Percentiles rank a stretch among this genome's conserved stretches.
Conservation (phyloP, 2,797 vertebrate genomes). For the Syndactyla subalaris region DNA sequence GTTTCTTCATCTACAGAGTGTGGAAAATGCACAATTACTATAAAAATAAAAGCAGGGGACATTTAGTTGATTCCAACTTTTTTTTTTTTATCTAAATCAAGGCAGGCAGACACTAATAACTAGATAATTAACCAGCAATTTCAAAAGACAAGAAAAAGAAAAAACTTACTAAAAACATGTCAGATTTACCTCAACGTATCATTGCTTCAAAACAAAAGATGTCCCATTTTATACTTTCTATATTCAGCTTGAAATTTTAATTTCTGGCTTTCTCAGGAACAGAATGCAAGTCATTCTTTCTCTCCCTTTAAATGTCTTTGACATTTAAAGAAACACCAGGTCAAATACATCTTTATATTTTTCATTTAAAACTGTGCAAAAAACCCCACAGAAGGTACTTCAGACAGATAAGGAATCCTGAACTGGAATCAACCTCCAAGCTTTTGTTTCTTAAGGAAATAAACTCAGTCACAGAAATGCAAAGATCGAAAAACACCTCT, state of each 20-base stretch:
- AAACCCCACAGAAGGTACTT: background rate
- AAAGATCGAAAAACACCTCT: background rate
- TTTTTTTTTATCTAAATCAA: background rate
- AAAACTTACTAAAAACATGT: background rate
- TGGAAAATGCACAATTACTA: background rate
- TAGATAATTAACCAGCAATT: background rate
- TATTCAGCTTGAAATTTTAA: background rate
- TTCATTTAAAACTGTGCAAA: background rate
- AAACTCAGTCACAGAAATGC: background rate
- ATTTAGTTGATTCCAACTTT: background rate
- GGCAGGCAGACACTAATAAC: background rate
- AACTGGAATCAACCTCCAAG: background rate
- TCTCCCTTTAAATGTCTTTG: background rate
- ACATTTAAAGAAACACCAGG: background rate
- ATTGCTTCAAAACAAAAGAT: background rate
- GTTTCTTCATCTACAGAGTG: background rate
- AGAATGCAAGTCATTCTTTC: background rate
- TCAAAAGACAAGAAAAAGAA: background rate
- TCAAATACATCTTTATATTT: background rate
- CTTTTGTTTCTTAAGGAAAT: background rate
- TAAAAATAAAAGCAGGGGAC: background rate
- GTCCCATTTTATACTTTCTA: background rate
- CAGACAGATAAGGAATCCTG: background rate
- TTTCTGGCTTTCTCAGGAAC: background rate
- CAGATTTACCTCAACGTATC: background rate